Evolutionary conservation across 2,113 vertebrate genomes (phyloP).

Genomic region (Rhagologus leucostigma): DNA sequence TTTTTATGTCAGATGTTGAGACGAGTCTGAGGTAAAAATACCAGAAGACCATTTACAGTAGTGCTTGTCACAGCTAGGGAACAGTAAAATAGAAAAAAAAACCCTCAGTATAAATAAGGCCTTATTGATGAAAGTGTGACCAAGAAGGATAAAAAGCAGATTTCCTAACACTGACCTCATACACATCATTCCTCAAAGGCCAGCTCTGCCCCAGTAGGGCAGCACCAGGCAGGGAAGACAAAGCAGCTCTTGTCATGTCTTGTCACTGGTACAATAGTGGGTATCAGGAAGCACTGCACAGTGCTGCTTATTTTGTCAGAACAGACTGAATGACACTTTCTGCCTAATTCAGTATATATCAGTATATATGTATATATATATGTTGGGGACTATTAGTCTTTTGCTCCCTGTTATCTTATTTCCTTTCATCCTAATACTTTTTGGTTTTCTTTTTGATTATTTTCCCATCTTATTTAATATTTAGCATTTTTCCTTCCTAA

Average conservation of each 20-base stretch:
- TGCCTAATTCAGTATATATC: not conserved
- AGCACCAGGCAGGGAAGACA: constrained; percentile 25
- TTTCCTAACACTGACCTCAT: constrained; percentile 36
- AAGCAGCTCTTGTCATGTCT: constrained; percentile 47
- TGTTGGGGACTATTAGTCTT: not conserved
- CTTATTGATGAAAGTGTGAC: constrained; percentile 31
- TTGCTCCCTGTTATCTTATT: not conserved
- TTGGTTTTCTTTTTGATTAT: not conserved
- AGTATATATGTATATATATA: no score
- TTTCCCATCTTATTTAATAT: not conserved
- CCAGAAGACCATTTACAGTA: not conserved
- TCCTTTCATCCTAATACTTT: not conserved
- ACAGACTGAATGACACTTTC: constrained; percentile 4
- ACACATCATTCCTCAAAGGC: not conserved
- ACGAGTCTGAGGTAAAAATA: not conserved
- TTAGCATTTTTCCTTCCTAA: not conserved
- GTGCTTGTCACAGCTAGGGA: not conserved
- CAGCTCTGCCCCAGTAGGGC: constrained; percentile 27
- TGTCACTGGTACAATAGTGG: constrained; percentile 16
- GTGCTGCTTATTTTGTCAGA: constrained; percentile 2
- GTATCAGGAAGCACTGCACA: constrained; percentile 30
- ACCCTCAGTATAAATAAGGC: not conserved
- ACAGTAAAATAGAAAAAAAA: not conserved
- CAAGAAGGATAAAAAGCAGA: constrained; percentile 16
- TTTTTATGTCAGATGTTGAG: not conserved